Base-by-base conservation (phyloP, 2,113 vertebrate genomes). In the Lota lota region DNA sequence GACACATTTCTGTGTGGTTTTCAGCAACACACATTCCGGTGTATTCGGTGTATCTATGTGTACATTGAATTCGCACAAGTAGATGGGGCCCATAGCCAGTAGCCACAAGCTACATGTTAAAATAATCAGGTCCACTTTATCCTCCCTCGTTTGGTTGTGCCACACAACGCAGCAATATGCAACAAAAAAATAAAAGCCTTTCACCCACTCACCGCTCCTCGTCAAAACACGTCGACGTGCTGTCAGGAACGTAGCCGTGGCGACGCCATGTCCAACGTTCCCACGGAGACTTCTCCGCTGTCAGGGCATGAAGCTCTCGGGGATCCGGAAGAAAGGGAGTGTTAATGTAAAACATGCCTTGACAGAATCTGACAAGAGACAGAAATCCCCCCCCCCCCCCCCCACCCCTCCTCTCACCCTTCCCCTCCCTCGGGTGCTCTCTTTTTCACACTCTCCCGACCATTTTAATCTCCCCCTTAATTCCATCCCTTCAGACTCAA, bases 291-390 rank as follows among this genome's bases (percentile, higher is more conserved):
- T 47, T 47, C 40, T 47, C 40, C 40, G 40, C 40, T 47, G 40
- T 47, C 40, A 47, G 40, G 40, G 2, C 40, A 47, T 47, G 53
- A 17, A n/a, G 53, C 16, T 56, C n/a, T 56, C 16, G 5, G 53
- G 16, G 53, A 5, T 16, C 16, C 53, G 53, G 53, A 6, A n/a
- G 53, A 73, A 79, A 64, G 36, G 68, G 87, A 76, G 83, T 88
- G 87, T 64, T 78, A 90, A 89, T 90, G 83, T 87, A 83, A 88
- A 90, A 88, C 86, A 84, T 84, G 87, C 82, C 83, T 70, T 81
- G 85, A 87, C 87, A 89, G 85, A 77, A 80, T 73, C 72, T 83
- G 86, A 83, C 89, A 87, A 78, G 83, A 76, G 83, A 87, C 84
- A 79, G 84, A 83, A 79, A 77, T 72, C 74, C 72, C 74, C 21